Evolutionary conservation across 2,888 invertebrate genomes (phyloP).

Genomic region (Rugalucina vietnamica): DNA sequence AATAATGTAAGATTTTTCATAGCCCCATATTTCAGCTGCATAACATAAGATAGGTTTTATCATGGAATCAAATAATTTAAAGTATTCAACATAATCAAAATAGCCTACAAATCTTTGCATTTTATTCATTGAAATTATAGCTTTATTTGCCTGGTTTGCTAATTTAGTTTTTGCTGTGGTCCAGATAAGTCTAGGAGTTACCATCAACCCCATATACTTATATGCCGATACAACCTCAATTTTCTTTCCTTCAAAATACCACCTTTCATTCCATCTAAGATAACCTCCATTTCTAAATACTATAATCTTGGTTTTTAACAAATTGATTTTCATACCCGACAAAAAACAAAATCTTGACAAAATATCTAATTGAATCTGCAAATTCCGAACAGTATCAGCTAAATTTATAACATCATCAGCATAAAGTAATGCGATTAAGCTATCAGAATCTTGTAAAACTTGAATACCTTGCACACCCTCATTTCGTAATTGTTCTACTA

Average conservation of each 20-base stretch:
- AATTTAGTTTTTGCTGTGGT: background rate
- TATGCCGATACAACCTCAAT: background rate
- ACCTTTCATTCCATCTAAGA: background rate
- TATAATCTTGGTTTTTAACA: background rate
- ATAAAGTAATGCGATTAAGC: background rate
- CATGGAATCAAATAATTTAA: conserved; percentile 9
- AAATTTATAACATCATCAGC: conserved; percentile 4
- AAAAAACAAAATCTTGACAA: background rate
- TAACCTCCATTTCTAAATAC: conserved; percentile 12
- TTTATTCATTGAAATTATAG: background rate
- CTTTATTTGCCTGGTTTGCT: background rate
- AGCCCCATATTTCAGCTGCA: conserved; percentile 3
- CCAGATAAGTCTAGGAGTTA: background rate
- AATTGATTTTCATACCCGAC: conserved; percentile 5
- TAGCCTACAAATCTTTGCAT: background rate
- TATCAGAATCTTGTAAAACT: background rate
- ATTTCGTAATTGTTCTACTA: background rate
- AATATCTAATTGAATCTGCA: background rate
- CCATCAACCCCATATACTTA: conserved; percentile 1
- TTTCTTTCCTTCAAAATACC: background rate
- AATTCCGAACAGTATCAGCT: background rate
- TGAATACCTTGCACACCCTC: background rate
- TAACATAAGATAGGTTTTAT: background rate
- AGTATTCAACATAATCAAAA: background rate
- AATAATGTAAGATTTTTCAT: background rate